phyloP scores from a whole-genome alignment of 2,113 vertebrate species.

The Muntiacus reevesi region DNA sequence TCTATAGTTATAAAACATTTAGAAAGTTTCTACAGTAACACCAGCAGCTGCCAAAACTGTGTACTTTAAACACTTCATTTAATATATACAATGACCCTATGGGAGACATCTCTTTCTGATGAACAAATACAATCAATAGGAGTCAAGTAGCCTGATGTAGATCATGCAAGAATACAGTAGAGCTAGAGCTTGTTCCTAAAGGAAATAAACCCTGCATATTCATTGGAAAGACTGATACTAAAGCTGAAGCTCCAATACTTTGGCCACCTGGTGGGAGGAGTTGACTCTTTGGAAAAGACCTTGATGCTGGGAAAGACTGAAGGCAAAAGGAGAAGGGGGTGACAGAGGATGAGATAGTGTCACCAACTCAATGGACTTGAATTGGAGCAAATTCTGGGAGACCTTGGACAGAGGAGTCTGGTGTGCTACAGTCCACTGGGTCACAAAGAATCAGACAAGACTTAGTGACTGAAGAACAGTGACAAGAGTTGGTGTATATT shows the following conservation, averaged over 20 bases:
- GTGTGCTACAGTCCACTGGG: background rate
- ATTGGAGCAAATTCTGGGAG: background rate
- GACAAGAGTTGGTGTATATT: background rate
- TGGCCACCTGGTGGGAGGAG: background rate
- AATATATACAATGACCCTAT: background rate
- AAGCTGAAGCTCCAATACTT: background rate
- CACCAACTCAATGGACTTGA: background rate
- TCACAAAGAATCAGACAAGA: background rate
- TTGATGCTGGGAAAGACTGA: background rate
- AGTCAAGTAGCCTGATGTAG: fast-evolving
- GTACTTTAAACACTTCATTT: background rate
- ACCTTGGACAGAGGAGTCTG: background rate
- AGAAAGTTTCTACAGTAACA: background rate
- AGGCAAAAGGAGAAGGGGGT: background rate
- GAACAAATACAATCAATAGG: background rate
- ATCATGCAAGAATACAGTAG: background rate
- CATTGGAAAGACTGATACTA: background rate
- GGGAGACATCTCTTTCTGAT: background rate
- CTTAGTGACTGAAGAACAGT: background rate
- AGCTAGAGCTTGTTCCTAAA: background rate
- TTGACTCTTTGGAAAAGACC: background rate
- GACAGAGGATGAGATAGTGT: background rate
- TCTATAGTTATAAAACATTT: background rate
- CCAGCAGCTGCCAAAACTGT: background rate
- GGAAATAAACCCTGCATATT: background rate